phyloP scores from a whole-genome alignment of 2,888 invertebrate species.

The Muschampia plurimacula region DNA sequence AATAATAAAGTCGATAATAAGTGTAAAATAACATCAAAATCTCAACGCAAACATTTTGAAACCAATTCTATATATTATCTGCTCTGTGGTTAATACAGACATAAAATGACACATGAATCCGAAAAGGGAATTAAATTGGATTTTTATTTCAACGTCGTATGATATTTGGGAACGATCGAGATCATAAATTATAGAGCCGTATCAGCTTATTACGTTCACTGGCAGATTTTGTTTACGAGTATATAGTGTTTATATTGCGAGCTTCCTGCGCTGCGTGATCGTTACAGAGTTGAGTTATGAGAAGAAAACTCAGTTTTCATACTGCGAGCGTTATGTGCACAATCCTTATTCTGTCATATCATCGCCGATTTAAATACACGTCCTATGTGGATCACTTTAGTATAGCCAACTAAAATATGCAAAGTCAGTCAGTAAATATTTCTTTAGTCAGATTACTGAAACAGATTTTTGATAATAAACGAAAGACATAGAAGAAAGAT shows the following conservation, averaged over 20 bases:
- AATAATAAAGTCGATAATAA: neutral
- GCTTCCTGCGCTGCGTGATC: conserved; percentile 21
- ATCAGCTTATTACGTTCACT: conserved; percentile 45
- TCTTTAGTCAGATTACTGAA: too few relatives aligned
- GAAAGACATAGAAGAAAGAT: neutral
- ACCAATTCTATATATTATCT: neutral
- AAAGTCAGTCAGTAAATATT: too few relatives aligned
- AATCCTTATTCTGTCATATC: neutral
- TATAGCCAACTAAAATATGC: too few relatives aligned
- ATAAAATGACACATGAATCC: conserved; percentile 51
- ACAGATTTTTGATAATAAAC: too few relatives aligned
- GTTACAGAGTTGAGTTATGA: conserved; percentile 48
- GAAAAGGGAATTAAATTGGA: conserved; percentile 26
- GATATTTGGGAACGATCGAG: conserved; percentile 35
- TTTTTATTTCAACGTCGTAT: conserved; percentile 41
- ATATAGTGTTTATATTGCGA: conserved; percentile 42
- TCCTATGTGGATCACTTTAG: neutral
- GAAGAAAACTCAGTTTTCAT: conserved; percentile 44
- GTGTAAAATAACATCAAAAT: neutral
- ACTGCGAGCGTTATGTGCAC: conserved; percentile 20
- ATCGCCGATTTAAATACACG: neutral
- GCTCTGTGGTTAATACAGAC: conserved; percentile 38
- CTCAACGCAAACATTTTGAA: neutral
- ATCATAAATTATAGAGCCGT: conserved; percentile 43
- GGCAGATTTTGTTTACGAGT: conserved; percentile 45